Evolutionary conservation across 2,113 vertebrate genomes (phyloP), one percentile per base, ranked within the genome.

Genomic region (Neotoma lepida): DNA sequence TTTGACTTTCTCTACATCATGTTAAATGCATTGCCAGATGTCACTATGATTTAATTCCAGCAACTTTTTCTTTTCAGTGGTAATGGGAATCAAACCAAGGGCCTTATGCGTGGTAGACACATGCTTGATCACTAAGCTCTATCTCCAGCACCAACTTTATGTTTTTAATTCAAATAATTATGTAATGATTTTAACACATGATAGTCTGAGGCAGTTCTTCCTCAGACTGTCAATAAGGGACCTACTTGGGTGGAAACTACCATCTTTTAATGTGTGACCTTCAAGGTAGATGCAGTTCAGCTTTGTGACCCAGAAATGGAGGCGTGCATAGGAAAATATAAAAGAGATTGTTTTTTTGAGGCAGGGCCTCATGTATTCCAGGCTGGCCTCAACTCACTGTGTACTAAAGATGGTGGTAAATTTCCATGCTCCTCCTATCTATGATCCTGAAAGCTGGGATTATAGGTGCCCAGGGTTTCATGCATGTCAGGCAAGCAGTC

Each of bases 1-100:
- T 64, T 90, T 94, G 86, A 10, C 41, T 95, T 94, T 95, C 20
- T 93, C 22, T 89, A 39, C 1, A 70, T 35, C 26, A 26, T 91
- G 35, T 93, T 94, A 93, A 89, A 88, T 88, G 90, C 90, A 26
- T 89, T 91, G 49, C 61, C 46, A 89, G 17, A 26, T 90, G 66
- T 54, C 71, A 54, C 0, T 86, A 73, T 91, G 74, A 76, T 86
- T 91, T 46, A 80, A 93, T 94, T 93, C 54, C 13, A 94, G n/a
- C 18, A 89, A 46, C n/a, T 68, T 63, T 77, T 46, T 51, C 33
- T 70, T 70, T 86, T 46, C 33, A 30, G 54, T 61, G 41, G 51
- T 88, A 6, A 6, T 74, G n/a, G 49, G n/a, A 70, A 39, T 54
- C 64, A 87, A 51, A n/a, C 41, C 33, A 9, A 30, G 82, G 46